Percentiles rank a stretch among this genome's conserved stretches.
phyloP scores from a whole-genome alignment of 2,797 vertebrate genomes.

The Spinus olivaceus region DNA sequence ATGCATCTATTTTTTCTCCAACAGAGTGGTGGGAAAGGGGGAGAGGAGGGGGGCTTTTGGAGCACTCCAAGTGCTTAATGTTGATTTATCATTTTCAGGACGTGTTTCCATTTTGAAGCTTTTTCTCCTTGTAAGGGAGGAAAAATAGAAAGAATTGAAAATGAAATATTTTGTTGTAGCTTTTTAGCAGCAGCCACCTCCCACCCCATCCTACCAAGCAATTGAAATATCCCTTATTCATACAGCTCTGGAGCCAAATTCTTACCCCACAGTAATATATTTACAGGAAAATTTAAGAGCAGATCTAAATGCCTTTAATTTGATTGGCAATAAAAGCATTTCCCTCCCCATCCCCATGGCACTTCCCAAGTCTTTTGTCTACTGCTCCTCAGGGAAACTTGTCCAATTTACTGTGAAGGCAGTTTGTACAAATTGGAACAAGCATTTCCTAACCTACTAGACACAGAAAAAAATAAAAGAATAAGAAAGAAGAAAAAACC shows the following conservation, averaged over 20 bases:
- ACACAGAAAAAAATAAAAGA: not conserved
- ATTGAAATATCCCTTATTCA: not conserved
- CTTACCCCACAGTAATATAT: not conserved
- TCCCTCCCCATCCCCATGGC: not conserved
- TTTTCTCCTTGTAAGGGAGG: not conserved
- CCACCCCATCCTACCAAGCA: not conserved
- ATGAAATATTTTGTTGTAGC: conserved; percentile 3
- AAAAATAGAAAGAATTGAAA: not conserved
- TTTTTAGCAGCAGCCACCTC: conserved; percentile 4
- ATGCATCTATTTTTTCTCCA: conserved; percentile 6
- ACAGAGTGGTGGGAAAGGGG: not conserved
- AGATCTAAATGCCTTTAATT: conserved; percentile 25
- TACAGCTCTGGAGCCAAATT: not conserved
- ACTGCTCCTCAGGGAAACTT: conserved; percentile 10
- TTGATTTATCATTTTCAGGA: conserved; percentile 2
- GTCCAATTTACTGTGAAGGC: conserved; percentile 29
- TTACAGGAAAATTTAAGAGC: conserved; percentile 13
- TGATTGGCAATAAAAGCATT: conserved; percentile 39
- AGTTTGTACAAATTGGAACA: conserved; percentile 25
- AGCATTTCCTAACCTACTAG: not conserved
- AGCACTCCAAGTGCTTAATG: not conserved
- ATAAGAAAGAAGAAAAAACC: fast-evolving
- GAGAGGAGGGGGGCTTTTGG: not conserved
- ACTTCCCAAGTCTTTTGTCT: conserved; percentile 24
- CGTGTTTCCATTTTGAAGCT: not conserved